A percentile compares a stretch with the other conserved stretches of the same genome.
Conservation (phyloP, 64 coral and sea anemone species). For the Montipora foliosa region DNA sequence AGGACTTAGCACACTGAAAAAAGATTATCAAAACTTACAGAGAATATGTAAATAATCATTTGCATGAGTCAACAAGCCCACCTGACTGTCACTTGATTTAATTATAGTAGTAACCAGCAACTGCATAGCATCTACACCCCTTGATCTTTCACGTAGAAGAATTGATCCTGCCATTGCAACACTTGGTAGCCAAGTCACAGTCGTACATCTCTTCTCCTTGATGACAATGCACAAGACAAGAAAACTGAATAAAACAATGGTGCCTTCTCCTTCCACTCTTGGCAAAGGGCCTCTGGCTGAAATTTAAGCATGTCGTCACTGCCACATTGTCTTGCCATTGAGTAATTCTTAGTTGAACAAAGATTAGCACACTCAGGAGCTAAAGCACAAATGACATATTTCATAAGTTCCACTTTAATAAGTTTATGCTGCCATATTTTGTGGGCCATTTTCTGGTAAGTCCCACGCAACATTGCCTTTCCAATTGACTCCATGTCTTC, state of each 20-base stretch:
- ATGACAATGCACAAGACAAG: not conserved
- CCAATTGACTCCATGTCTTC: not conserved
- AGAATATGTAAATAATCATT: no score
- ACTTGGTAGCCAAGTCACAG: conserved; percentile 38
- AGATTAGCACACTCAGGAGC: not conserved
- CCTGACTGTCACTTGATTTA: no score
- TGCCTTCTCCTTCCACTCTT: conserved; percentile 43
- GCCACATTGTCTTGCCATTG: not conserved
- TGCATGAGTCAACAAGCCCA: no score
- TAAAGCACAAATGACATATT: not conserved
- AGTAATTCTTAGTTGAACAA: conserved; percentile 27
- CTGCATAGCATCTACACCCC: no score
- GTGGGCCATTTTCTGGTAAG: not conserved
- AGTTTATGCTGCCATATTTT: conserved; percentile 4
- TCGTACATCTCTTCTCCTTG: not conserved
- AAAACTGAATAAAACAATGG: conserved; percentile 54
- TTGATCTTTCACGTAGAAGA: conserved; percentile 14
- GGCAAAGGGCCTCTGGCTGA: not conserved
- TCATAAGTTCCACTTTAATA: not conserved
- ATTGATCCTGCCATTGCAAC: conserved; percentile 58
- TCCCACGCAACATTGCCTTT: not conserved
- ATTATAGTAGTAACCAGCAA: no score
- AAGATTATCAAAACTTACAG: no score
- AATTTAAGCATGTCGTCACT: conserved; percentile 30
- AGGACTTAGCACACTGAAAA: no score